A percentile compares a stretch with the other conserved stretches of the same genome.
phyloP scores from a whole-genome alignment of 2,113 vertebrate species.

The Dolichotis patagonum region DNA sequence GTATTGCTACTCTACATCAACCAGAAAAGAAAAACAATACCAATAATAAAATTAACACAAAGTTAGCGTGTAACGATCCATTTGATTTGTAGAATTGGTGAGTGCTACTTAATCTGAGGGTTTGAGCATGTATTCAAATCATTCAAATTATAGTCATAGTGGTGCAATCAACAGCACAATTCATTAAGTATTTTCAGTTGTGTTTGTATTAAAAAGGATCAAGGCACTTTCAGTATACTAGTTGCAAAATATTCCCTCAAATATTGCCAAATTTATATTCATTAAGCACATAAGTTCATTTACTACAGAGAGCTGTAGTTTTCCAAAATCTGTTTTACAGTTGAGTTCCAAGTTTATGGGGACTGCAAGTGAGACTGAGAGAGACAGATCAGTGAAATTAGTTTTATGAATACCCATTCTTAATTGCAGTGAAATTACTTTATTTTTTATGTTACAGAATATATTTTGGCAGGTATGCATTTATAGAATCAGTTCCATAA shows the following conservation, averaged over 20 bases:
- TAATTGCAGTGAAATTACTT: not conserved
- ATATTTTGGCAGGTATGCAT: not conserved
- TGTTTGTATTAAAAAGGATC: constrained; percentile 30
- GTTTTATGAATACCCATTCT: not conserved
- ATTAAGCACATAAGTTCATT: not conserved
- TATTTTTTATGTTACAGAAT: not conserved
- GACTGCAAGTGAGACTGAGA: not conserved
- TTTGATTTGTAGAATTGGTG: constrained; percentile 28
- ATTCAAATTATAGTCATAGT: not conserved
- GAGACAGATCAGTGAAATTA: not conserved
- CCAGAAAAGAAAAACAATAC: not conserved
- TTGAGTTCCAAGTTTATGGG: not conserved
- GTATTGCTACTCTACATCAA: not conserved
- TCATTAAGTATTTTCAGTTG: constrained; percentile 37
- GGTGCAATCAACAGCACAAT: not conserved
- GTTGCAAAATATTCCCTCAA: not conserved
- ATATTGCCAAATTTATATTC: not conserved
- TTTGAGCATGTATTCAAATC: not conserved
- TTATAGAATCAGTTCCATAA: not conserved
- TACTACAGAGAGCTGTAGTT: not conserved
- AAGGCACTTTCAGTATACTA: not conserved
- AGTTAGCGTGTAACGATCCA: not conserved
- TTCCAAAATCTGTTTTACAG: not conserved
- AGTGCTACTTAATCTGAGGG: constrained; percentile 17
- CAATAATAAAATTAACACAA: not conserved